Percentiles rank a stretch among this genome's conserved stretches.
These are phyloP conservation scores for Setipinna tenuifilis DNA, from an alignment of 2,797 vertebrate genomes.

Conservation along the genomic window DNA sequence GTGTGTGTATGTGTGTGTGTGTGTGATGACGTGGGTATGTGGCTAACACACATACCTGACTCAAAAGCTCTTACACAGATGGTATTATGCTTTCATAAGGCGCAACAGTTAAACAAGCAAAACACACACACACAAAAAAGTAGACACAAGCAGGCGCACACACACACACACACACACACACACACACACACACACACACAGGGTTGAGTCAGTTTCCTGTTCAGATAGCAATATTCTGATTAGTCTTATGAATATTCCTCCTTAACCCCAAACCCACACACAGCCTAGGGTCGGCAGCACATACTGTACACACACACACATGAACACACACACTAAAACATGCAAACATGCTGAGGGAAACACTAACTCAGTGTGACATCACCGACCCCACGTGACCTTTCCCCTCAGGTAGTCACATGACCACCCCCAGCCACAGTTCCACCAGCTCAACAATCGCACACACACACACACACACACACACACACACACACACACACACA, in stretches of 20 bases:
- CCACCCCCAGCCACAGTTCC: background rate
- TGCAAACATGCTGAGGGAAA: background rate
- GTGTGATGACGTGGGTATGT: background rate
- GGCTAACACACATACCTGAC: background rate
- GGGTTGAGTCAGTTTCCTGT: conserved; percentile 21
- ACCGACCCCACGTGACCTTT: background rate
- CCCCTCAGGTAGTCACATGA: conserved; percentile 17
- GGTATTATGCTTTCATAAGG: background rate
- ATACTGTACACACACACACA: background rate
- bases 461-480: background rate
- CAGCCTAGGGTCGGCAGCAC: background rate
- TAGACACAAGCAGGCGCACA: background rate
- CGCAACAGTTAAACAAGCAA: background rate
- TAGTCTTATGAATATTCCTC: background rate
- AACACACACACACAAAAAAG: background rate
- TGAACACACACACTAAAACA: background rate
- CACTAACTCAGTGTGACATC: conserved; percentile 16
- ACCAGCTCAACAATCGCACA: background rate
- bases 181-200: background rate
- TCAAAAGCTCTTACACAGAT: background rate
- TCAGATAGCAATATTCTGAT: conserved; percentile 12
- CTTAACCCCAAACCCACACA: background rate
- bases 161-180: conserved; percentile 25
- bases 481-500: conserved; percentile 6
- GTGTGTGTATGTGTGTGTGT: background rate